phyloP scores from a whole-genome alignment of 2,797 vertebrate species.

The Tragopan temminckii region DNA sequence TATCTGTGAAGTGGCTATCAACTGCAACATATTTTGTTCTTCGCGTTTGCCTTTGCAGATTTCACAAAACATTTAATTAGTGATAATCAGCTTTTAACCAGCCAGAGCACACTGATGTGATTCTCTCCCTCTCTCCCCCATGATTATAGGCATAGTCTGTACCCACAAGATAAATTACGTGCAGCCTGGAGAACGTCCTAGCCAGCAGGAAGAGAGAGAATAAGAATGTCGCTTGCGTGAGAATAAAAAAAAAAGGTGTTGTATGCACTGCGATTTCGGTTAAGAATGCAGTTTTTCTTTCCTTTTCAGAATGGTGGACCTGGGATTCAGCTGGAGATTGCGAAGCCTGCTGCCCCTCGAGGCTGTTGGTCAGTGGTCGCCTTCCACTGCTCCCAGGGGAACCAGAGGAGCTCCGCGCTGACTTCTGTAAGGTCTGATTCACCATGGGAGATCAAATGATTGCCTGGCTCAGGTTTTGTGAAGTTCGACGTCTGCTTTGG shows the following conservation, averaged over 20 bases:
- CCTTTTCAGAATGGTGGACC: conserved; percentile 72
- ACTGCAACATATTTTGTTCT: conserved; percentile 56
- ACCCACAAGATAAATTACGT: conserved; percentile 51
- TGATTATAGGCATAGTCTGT: conserved; percentile 31
- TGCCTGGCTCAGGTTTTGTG: conserved; percentile 47
- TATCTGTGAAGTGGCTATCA: conserved; percentile 64
- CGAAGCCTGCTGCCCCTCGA: conserved; percentile 31
- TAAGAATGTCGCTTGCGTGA: not conserved
- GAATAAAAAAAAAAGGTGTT: not conserved
- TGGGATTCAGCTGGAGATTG: conserved; percentile 43
- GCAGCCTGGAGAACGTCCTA: conserved; percentile 34
- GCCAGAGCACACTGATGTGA: conserved; percentile 40
- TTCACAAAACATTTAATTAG: conserved; percentile 70
- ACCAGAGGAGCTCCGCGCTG: not conserved
- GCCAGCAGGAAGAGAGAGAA: conserved; percentile 15
- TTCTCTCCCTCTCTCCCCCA: conserved; percentile 12
- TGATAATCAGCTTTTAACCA: conserved; percentile 60
- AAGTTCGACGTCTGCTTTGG: conserved; percentile 32
- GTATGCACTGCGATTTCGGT: not conserved
- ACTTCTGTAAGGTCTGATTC: not conserved
- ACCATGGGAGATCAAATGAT: conserved; percentile 64
- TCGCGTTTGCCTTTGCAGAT: conserved; percentile 37
- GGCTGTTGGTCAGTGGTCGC: not conserved
- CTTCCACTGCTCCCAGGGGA: not conserved
- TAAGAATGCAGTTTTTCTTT: conserved; percentile 37